phyloP scores from a whole-genome alignment of 1,140 invertebrate species.

The Macrotrachela quadricornifera region DNA sequence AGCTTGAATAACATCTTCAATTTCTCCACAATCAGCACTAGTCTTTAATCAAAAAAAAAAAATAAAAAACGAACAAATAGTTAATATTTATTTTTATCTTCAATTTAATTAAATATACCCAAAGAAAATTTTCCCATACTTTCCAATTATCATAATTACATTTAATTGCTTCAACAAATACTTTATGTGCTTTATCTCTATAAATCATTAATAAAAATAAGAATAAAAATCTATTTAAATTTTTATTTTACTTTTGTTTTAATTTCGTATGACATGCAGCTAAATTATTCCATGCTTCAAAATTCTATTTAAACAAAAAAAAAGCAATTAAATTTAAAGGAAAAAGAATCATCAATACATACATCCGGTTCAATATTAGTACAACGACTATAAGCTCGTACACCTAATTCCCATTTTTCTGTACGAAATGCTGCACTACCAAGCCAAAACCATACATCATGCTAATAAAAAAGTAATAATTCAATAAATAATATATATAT shows the following conservation, averaged over 20 bases:
- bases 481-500: background rate
- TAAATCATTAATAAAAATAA: slow-evolving; percentile 8
- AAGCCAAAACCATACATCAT: slow-evolving; percentile 54
- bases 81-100: no score
- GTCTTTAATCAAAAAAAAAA: slow-evolving; percentile 14
- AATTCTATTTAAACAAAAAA: slow-evolving; percentile 38
- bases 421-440: slow-evolving; percentile 58
- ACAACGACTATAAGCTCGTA: slow-evolving; percentile 59
- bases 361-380: slow-evolving; percentile 59
- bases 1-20: slow-evolving; percentile 47
- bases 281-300: slow-evolving; percentile 91
- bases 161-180: slow-evolving; percentile 57
- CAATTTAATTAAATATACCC: slow-evolving; percentile 13
- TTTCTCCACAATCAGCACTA: slow-evolving; percentile 27
- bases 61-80: no score
- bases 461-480: slow-evolving; percentile 11
- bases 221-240: background rate
- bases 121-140: slow-evolving; percentile 65
- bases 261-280: slow-evolving; percentile 70
- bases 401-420: slow-evolving; percentile 59
- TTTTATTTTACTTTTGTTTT: slow-evolving; percentile 48
- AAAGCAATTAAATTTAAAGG: background rate
- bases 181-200: slow-evolving; percentile 41
- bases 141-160: slow-evolving; percentile 86
- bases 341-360: slow-evolving; percentile 13